Base-by-base conservation (phyloP, 2,797 vertebrate species). In the Trichosurus vulpecula region DNA sequence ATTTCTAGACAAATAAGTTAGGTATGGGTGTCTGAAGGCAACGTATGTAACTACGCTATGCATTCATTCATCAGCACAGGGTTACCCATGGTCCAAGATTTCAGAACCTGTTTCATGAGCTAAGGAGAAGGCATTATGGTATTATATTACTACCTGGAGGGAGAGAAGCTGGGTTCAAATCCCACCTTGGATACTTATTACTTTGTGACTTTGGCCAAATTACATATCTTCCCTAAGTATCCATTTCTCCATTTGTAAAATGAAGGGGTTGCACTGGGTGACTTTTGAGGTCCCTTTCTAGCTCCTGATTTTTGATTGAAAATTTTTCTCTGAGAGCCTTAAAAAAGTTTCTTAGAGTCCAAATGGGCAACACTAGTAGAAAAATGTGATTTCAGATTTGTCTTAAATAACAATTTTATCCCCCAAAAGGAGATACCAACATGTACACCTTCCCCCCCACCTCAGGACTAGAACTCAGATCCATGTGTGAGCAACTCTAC, bases 381-480 rank as follows among this genome's bases (percentile, higher is more conserved):
- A 94, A 96, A 94, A 53, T 81, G 92, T 91, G 14, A 10, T 92
- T 97, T 97, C 94, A 94, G 52, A 94, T 92, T 94, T 92, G 56
- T 13, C 53, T 89, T 96, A 92, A 94, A 92, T 92, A 90, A 14
- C 30, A 95, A 55, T 90, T 51, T 35, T 29, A 96, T 92, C 54
- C 58, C 91, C 22, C n/a, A 25, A 92, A 87, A 96, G 94, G 96
- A 93, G 16, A 96, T 93, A 94, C 35, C 96, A 92, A 92, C 56
- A 58, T 10, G 0, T 55, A 51, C 25, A 31, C 16, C 52, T 92
- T 74, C 87, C 14, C 9, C 41, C 74, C 35, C 8, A 47, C 81
- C 81, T 93, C 52, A 47, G 52, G 54, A 94, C 90, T 91, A 19
- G 35, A 94, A 94, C 12, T 94, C 47, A 94, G 91, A 87, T 61